Evolutionary conservation across 2,113 vertebrate genomes (phyloP).

Genomic region (Carassius carassius): DNA sequence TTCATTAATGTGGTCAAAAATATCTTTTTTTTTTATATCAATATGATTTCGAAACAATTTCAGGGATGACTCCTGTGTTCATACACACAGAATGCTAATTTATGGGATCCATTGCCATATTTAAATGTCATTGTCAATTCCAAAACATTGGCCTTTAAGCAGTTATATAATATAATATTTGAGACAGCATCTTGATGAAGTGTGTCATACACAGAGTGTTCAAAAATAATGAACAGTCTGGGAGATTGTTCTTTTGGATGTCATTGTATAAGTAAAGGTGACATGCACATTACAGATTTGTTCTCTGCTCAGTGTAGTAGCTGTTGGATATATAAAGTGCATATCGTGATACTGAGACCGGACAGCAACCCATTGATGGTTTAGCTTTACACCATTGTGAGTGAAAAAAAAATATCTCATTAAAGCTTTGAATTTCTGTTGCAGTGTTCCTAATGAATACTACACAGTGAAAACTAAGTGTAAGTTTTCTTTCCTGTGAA

Average conservation of each 20-base stretch:
- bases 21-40: neutral
- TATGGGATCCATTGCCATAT: neutral
- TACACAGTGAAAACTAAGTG: slow-evolving; percentile 8
- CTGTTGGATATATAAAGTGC: neutral
- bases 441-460: neutral
- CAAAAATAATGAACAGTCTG: neutral
- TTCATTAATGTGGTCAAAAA: neutral
- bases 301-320: neutral
- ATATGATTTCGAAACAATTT: neutral
- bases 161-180: neutral
- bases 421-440: neutral
- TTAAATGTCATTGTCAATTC: neutral
- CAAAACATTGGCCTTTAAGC: neutral
- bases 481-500: neutral
- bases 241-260: neutral
- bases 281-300: neutral
- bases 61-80: neutral
- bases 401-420: neutral
- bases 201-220: neutral
- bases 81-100: neutral
- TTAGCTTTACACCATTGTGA: neutral
- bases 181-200: neutral
- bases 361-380: neutral
- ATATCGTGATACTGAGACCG: neutral
- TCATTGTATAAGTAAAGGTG: neutral